Evolutionary conservation across 2,113 vertebrate species (phyloP), one percentile per base, ranked within the genome.

Genomic region (Dendrocopos noguchii): DNA sequence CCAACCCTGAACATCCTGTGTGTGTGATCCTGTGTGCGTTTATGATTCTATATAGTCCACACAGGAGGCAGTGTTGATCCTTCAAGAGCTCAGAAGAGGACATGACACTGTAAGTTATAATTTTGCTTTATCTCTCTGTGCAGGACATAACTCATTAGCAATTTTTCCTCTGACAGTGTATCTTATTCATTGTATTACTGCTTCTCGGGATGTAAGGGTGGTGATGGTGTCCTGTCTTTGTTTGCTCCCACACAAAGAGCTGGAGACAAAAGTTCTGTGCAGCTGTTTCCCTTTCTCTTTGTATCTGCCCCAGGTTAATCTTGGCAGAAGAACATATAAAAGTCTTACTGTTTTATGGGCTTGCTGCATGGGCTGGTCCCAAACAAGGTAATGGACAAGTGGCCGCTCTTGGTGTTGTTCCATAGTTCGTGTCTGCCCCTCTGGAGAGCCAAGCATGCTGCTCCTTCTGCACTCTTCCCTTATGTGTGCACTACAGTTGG

Each of bases 401-500:
- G 31, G 4, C 14, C 33, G 3, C 5, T 15, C 18, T 34, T 71
- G 46, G 0, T 60, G 18, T 4, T 8, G 6, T 60, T 25, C 27
- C 8, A 10, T 25, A 42, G 13, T 10, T 80, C 1, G 1, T 34
- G 21, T 4, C 8, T 22, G 9, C 27, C 0, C 0, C n/a, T n/a
- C 50, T 88, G 65, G 20, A 86, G 15, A 29, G 39, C 20, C 8
- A 70, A 80, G 25, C 17, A 36, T 0, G 1, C 4, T 2, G 6
- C 27, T 79, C 5, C 10, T 7, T 29, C 24, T 70, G 31, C 18
- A 20, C 78, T 57, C 44, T 47, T 65, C 12, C 27, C 36, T 52
- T 0, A 0, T 29, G 20, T n/a, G 9, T 9, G 18, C 3, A 14
- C 5, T 9, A 7, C 53, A 52, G 3, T 0, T 18, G 50, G 18